phyloP scores from a whole-genome alignment of 2,888 invertebrate genomes.

The Noctua fimbriata region DNA sequence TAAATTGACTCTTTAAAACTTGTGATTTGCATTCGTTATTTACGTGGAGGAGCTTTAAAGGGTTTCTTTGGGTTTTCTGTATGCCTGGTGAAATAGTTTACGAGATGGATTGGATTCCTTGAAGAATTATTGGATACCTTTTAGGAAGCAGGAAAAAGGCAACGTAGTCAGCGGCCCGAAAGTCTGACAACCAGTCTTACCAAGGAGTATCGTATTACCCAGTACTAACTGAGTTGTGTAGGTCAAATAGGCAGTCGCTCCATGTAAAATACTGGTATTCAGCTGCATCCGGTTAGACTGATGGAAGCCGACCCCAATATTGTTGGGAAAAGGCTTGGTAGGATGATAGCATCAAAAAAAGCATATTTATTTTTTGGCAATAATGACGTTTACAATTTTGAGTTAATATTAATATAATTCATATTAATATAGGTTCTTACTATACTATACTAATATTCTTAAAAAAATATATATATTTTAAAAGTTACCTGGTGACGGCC shows the following conservation, averaged over 20 bases:
- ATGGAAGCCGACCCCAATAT: not conserved
- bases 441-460: not conserved
- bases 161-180: not conserved
- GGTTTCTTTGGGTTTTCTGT: not conserved
- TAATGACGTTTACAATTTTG: not conserved
- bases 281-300: not conserved
- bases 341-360: not conserved
- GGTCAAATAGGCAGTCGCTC: not conserved
- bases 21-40: constrained; percentile 79
- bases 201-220: not conserved
- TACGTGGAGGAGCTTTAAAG: constrained; percentile 47
- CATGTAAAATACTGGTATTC: not conserved
- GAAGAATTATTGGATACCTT: not conserved
- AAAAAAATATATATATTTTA: not conserved
- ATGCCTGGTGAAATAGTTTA: not conserved
- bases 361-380: not conserved
- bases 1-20: constrained; percentile 84
- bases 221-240: not conserved
- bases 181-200: not conserved
- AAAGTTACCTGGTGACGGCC: not conserved
- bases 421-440: not conserved
- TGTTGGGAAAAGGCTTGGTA: not conserved
- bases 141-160: not conserved
- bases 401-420: not conserved
- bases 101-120: not conserved